Evolutionary conservation across 2,797 vertebrate species (phyloP).

Genomic region (Remorina albescens): DNA sequence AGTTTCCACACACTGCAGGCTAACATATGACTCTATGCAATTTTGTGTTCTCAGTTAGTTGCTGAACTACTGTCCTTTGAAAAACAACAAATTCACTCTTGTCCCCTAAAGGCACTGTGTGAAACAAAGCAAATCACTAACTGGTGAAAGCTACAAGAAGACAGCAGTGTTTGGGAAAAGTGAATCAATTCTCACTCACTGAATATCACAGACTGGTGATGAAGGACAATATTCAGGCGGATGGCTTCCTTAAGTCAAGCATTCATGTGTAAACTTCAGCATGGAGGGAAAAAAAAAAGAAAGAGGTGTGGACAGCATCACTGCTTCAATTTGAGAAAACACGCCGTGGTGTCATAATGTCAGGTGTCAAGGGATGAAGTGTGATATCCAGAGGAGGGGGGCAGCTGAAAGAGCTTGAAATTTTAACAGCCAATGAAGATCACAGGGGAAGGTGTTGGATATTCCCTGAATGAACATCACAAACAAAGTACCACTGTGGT

Average conservation of each 20-base stretch:
- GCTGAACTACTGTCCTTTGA: neutral
- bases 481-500: conserved; percentile 3
- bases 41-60: conserved; percentile 13
- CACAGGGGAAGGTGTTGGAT: conserved; percentile 22
- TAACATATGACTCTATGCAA: neutral
- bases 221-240: conserved; percentile 5
- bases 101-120: neutral
- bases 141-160: conserved; percentile 9
- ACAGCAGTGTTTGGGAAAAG: conserved; percentile 11
- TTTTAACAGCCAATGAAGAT: conserved; percentile 56
- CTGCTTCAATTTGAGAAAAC: conserved; percentile 47
- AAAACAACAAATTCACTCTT: conserved; percentile 35
- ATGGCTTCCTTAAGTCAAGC: conserved; percentile 16
- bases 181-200: conserved; percentile 27
- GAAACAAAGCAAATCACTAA: conserved; percentile 39
- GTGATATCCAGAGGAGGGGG: conserved; percentile 26
- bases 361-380: conserved; percentile 52
- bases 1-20: neutral
- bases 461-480: conserved; percentile 40
- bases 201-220: conserved; percentile 27
- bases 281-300: conserved; percentile 6
- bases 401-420: conserved; percentile 27
- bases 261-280: conserved; percentile 34
- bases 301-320: conserved; percentile 21
- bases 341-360: conserved; percentile 28